phyloP scores from a whole-genome alignment of 2,888 invertebrate genomes.

The Xanthia icteritia region DNA sequence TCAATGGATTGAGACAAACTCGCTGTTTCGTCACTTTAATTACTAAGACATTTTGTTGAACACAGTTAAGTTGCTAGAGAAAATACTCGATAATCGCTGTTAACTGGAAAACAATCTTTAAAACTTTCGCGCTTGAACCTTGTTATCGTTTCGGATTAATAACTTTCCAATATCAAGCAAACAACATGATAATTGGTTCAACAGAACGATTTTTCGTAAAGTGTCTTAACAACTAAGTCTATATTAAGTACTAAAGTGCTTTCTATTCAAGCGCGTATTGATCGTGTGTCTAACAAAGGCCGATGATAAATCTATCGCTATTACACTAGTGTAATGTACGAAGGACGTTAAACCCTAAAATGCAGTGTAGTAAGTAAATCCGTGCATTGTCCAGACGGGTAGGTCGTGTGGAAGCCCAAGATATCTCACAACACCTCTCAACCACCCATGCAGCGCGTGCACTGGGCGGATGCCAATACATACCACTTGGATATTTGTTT shows the following conservation, averaged over 20 bases:
- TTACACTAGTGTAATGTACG: constrained; percentile 3
- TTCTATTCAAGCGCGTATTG: constrained; percentile 45
- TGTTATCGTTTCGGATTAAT: constrained; percentile 24
- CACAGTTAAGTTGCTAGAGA: constrained; percentile 13
- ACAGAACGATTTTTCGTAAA: constrained; percentile 10
- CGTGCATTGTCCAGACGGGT: constrained; percentile 51
- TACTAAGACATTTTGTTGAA: constrained; percentile 38
- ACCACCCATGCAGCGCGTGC: constrained; percentile 20
- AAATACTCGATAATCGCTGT: constrained; percentile 9
- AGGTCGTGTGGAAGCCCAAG: constrained; percentile 58
- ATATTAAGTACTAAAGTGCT: constrained; percentile 22
- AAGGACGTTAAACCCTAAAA: constrained; percentile 38
- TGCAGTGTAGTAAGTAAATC: constrained; percentile 60
- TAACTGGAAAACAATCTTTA: constrained; percentile 10
- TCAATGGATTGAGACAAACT: constrained; percentile 51
- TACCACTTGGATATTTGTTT: constrained; percentile 37
- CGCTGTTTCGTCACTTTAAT: constrained; percentile 56
- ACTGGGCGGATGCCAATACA: constrained; percentile 60
- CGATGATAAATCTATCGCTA: constrained; percentile 47
- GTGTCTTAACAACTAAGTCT: constrained; percentile 11
- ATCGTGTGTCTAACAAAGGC: constrained; percentile 40
- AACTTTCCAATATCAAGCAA: constrained; percentile 18
- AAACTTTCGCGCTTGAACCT: constrained; percentile 18
- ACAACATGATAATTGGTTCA: constrained; percentile 8
- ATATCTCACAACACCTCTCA: constrained; percentile 60